Evolutionary conservation across 2,888 invertebrate genomes (phyloP), one percentile per base, ranked within the genome.

Genomic region (Tinea semifulvella): DNA sequence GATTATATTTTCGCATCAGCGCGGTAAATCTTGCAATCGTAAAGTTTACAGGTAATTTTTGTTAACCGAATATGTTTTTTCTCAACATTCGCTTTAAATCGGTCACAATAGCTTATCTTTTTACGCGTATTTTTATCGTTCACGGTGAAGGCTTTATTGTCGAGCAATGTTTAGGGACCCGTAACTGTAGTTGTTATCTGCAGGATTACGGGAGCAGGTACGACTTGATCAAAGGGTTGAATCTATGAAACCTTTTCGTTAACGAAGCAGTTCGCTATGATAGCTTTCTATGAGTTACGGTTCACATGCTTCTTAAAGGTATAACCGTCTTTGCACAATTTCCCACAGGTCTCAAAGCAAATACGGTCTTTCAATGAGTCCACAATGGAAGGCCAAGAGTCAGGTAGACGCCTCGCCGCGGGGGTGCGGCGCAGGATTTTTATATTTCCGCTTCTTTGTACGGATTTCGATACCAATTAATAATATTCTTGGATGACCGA

Each of bases 361-460:
- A 75, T 74, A 74, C 63, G 66, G 65, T 70, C 75, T 63, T 76
- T 68, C 68, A 76, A 66, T 61, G 56, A 55, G 57, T 58, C 59
- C 58, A 79, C 77, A 80, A 80, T 71, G 61, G 68, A 54, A 63
- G 79, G 77, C 68, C 79, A 79, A 77, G 77, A 79, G 79, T 80
- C 80, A 80, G 80, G 80, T 80, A 80, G 64, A 71, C 66, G 51
- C 76, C 27, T 26, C 27, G 51, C 77, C 51, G 66, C 71, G 69
- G 80, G 79, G 74, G 68, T 66, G 63, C 68, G 58, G 63, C 56
- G 65, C 63, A 69, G 66, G 70, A 77, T 75, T 79, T 79, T 79
- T 80, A 79, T 80, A 79, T 80, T 76, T 80, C 80, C 80, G 80
- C 69, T 79, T 76, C 79, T 77, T 80, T 80, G 79, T 80, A 61